Percentiles rank a stretch among this genome's conserved stretches.
Conservation (phyloP, 2,113 vertebrate species). For the Enhydra lutris region DNA sequence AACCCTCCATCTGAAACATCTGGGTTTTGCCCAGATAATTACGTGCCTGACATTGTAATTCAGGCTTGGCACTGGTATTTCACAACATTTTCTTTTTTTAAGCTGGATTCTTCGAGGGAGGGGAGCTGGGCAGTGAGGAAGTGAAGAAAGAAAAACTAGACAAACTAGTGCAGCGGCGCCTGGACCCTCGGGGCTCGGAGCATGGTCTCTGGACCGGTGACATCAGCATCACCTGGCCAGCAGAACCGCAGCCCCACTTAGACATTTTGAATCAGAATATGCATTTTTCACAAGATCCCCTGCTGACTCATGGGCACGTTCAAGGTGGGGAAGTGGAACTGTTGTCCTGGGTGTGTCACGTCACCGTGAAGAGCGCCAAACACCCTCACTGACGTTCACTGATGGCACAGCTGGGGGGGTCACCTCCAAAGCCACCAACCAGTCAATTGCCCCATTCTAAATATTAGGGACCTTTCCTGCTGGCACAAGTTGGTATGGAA, state of each 20-base stretch:
- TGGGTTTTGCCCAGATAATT: slow-evolving; percentile 68
- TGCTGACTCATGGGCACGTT: background rate
- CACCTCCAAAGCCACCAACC: background rate
- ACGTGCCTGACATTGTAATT: slow-evolving; percentile 39
- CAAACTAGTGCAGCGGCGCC: background rate
- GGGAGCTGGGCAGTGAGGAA: background rate
- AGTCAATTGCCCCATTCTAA: background rate
- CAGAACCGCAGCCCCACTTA: background rate
- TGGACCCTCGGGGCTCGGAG: background rate
- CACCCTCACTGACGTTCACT: background rate
- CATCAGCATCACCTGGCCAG: background rate
- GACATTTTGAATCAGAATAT: background rate
- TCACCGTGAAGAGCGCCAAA: background rate
- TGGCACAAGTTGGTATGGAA: background rate
- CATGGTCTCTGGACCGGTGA: background rate
- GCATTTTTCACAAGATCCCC: background rate
- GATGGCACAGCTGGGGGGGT: background rate
- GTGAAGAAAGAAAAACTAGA: background rate
- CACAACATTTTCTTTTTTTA: slow-evolving; percentile 30
- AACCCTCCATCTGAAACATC: slow-evolving; percentile 30
- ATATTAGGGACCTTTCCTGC: background rate
- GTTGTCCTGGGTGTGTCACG: background rate
- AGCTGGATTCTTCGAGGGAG: slow-evolving; percentile 26
- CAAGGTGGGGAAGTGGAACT: background rate
- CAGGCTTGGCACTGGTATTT: slow-evolving; percentile 48